Evolutionary conservation across 2,797 vertebrate genomes (phyloP), one percentile per base, ranked within the genome.

Genomic region (Microctenopoma stevenorrisi): DNA sequence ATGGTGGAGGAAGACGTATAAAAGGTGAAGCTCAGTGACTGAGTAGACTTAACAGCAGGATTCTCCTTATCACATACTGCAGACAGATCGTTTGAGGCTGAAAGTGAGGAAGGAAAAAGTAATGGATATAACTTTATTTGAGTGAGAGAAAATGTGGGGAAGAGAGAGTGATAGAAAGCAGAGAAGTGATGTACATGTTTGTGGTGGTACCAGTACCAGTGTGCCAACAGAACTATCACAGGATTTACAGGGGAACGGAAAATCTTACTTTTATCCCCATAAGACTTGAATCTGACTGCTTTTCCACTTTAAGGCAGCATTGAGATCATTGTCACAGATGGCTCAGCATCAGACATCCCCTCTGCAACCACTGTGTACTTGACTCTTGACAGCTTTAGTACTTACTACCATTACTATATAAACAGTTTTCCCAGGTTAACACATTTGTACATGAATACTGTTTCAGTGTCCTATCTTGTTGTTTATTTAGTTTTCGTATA

Each of bases 191-290:
- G 69, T 53, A 51, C 57, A 62, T 37, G 35, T 54, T 51, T 72
- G 44, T 65, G 68, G 35, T 71, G 73, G 64, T 87, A 85, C 82
- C 64, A 53, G 70, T 22, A 72, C 25, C 79, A 57, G 50, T 65
- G 74, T 84, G 70, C 76, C 78, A 79, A 62, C 64, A 74, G 66
- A 70, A 57, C 76, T 72, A 72, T 79, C 58, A 63, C 43, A 81
- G 75, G 80, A 81, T 85, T 81, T 84, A 72, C 73, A 68, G 66
- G 37, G 56, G 74, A 86, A 84, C 74, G 78, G 18, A 84, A 66
- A 85, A 80, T 76, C 68, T 77, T 8, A 42, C 59, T 77, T 85
- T 79, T 74, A 68, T 77, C 69, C 74, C 46, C 46, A 37, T 7
- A 66, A 37, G 70, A 79, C 70, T 68, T 46, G 61, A 75, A 65